Conservation (phyloP, 2,888 invertebrate species). For the Xestia sexstrigata region DNA sequence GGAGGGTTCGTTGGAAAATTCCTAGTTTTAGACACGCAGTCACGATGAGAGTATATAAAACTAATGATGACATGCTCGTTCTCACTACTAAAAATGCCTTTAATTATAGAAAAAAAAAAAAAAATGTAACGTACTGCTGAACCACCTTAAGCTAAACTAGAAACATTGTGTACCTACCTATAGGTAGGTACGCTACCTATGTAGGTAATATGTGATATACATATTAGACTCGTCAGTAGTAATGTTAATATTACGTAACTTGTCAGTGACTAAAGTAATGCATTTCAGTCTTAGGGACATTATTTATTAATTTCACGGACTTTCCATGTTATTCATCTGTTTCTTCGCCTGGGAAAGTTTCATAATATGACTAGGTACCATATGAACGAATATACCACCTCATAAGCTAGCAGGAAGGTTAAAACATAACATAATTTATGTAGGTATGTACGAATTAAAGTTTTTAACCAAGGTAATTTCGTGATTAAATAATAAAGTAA, state of each 20-base stretch:
- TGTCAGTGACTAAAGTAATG: neutral
- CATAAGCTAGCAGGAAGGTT: slow-evolving; percentile 4
- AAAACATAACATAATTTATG: slow-evolving; percentile 13
- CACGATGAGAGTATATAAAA: neutral
- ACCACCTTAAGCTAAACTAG: neutral
- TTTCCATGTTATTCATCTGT: slow-evolving; percentile 24
- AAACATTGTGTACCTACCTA: neutral
- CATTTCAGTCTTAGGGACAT: slow-evolving; percentile 34
- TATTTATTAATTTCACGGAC: slow-evolving; percentile 3
- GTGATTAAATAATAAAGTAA: slow-evolving; percentile 19
- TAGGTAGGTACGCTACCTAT: neutral
- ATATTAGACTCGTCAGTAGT: neutral
- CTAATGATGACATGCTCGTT: neutral
- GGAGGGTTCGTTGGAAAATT: slow-evolving; percentile 34
- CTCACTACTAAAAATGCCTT: neutral
- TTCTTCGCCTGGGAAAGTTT: slow-evolving; percentile 9
- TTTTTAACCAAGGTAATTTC: slow-evolving; percentile 12
- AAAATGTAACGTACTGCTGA: neutral
- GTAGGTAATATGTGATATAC: neutral
- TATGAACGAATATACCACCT: slow-evolving; percentile 7
- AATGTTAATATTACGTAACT: neutral
- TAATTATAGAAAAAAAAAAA: neutral
- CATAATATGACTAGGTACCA: slow-evolving; percentile 7
- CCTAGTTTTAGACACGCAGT: slow-evolving; percentile 16
- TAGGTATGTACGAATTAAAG: neutral